Conservation (phyloP, 2,113 vertebrate species). For the Aix galericulata region DNA sequence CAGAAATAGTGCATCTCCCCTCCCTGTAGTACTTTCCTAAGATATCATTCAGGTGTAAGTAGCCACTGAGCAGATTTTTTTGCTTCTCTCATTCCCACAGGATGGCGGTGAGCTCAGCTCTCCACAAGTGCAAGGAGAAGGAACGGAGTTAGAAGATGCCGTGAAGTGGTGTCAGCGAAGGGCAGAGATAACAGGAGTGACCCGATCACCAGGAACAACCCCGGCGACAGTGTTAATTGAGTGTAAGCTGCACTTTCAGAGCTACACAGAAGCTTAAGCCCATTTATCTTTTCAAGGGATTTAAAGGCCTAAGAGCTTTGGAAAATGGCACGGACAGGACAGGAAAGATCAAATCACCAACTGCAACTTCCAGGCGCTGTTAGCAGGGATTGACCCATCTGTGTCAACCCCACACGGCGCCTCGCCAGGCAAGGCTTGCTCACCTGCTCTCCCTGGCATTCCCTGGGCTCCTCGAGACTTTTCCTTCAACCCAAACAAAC, state of each 20-base stretch:
- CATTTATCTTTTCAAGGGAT: slow-evolving; percentile 42
- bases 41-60: background rate
- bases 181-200: background rate
- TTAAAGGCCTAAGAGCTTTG: slow-evolving; percentile 19
- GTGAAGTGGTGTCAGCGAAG: background rate
- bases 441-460: background rate
- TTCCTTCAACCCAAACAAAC: background rate
- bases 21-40: background rate
- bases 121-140: background rate
- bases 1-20: background rate
- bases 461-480: background rate
- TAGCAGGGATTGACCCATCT: background rate
- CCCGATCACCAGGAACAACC: background rate
- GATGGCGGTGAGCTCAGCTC: background rate
- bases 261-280: slow-evolving; percentile 18
- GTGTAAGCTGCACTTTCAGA: slow-evolving; percentile 43
- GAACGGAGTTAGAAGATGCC: background rate
- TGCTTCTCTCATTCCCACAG: background rate
- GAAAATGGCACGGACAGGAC: slow-evolving; percentile 15
- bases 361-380: background rate
- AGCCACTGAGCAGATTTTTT: background rate
- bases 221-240: background rate
- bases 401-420: background rate
- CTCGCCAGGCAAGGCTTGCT: background rate
- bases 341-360: slow-evolving; percentile 11